These are phyloP conservation scores for Amblyornis subalaris DNA, from an alignment of 2,113 vertebrate genomes.

Conservation along the genomic window DNA sequence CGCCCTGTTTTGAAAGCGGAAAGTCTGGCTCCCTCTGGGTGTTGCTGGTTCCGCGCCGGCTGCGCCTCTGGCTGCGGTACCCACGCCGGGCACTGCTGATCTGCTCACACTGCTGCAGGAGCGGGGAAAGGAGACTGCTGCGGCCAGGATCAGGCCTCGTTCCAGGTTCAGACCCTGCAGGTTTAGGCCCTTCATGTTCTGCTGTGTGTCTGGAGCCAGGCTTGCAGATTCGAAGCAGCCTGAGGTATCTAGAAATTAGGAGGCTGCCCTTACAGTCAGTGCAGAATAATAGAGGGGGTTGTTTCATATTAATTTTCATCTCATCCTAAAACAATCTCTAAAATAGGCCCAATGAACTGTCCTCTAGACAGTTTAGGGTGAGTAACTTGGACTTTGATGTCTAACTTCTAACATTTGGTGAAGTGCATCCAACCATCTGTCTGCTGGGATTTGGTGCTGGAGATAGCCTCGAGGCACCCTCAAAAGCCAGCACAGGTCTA, in stretches of 20 bases:
- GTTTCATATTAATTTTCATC: neutral
- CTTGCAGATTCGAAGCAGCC: neutral
- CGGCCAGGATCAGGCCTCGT: neutral
- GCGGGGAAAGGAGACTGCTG: neutral
- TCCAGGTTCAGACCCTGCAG: neutral
- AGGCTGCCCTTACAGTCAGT: neutral
- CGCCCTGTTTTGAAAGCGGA: neutral
- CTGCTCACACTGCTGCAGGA: accelerated
- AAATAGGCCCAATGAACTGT: neutral
- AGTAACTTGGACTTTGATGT: neutral
- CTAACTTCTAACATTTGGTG: neutral
- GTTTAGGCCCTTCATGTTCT: neutral
- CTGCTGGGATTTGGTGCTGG: neutral
- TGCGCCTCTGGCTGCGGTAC: accelerated
- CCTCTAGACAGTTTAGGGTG: neutral
- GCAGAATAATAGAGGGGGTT: neutral
- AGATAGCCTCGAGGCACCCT: neutral
- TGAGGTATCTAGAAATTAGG: neutral
- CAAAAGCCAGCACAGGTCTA: neutral
- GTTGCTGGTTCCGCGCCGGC: neutral
- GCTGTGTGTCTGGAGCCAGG: neutral
- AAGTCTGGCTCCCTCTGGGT: neutral
- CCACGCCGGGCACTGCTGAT: accelerated
- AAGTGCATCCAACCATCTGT: neutral
- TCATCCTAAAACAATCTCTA: neutral